Evolutionary conservation across 1,140 invertebrate species (phyloP), one percentile per base, ranked within the genome.

Genomic region (Megathymus violae): DNA sequence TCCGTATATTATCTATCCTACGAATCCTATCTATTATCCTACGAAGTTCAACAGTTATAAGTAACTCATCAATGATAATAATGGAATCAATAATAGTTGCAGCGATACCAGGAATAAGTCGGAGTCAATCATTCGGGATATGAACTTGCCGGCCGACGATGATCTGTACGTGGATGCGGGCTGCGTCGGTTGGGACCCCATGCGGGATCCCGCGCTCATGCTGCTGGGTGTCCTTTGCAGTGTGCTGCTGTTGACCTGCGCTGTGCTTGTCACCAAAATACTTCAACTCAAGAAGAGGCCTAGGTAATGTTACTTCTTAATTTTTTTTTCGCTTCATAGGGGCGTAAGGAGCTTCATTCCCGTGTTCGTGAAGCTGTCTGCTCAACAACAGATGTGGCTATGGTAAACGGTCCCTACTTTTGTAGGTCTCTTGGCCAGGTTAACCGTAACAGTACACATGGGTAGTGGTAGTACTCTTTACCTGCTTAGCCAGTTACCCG

Each of bases 251-350:
- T n/a, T n/a, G n/a, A n/a, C n/a, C n/a, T n/a, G 81, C 38, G 83
- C 74, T 3, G 50, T 81, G 4, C 80, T 91, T 1, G 52, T 83
- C 13, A 81, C 76, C 6, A 89, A 83, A 56, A 69, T 89, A 15
- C 40, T 88, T 19, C 73, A 87, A 27, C 54, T 91, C 52, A 89
- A 77, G 72, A 84, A 69, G 62, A 56, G 65, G 79, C 94, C 56
- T 67, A 93, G 69, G 92, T 92, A 41, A 41, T 15, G 3, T 41
- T 5, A 14, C n/a, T 15, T 13, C 11, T 22, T 9, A 17, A 38
- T 31, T 27, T 43, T 16, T 54, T 16, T 9, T 10, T 41, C 4
- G 2, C 14, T 41, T 41, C 6, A 38, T 13, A n/a, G n/a, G n/a
- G n/a, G n/a, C n/a, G n/a, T n/a, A n/a, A n/a, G n/a, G n/a, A n/a